Evolutionary conservation across 2,797 vertebrate genomes (phyloP), one percentile per base, ranked within the genome.

Genomic region (Trematomus bernacchii): DNA sequence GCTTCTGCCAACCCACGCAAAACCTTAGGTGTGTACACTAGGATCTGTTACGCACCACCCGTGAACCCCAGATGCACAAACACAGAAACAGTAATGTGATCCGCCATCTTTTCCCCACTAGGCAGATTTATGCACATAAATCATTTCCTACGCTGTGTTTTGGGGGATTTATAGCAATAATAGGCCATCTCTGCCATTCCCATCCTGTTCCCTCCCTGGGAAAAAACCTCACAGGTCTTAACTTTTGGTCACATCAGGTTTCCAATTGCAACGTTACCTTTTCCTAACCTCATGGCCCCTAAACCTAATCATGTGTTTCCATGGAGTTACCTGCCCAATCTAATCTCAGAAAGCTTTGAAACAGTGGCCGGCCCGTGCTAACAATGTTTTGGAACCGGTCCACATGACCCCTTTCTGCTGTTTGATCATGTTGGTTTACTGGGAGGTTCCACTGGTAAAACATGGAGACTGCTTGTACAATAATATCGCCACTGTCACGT

Each of bases 101-200:
- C 88, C 85, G 52, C 87, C 72, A 83, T 90, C 88, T 93, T 90
- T 93, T 91, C 87, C 90, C 89, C 85, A 89, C 87, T 85, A 87
- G 83, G 84, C 86, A 88, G 90, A 93, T 91, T 94, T 92, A 93
- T 92, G 91, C 92, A 92, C 92, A 93, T 94, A 94, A 94, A 95
- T 95, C 91, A 95, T 95, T 95, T 95, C 92, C 93, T 95, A 92
- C 70, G 46, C 93, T 83, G 87, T 92, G 91, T 94, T 95, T 95
- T 92, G 86, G 88, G 87, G 89, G 91, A 94, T 93, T 93, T 94
- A 88, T 87, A 92, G 91, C 83, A 94, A 94, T 95, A 94, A 94
- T 93, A 93, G 92, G 83, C 89, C 85, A 91, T 93, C 87, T 85
- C 87, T 94, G 90, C 92, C 91, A 93, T 91, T 94, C 92, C 93